Conservation (phyloP, 2,888 invertebrate genomes). For the Sicus ferrugineus region DNA sequence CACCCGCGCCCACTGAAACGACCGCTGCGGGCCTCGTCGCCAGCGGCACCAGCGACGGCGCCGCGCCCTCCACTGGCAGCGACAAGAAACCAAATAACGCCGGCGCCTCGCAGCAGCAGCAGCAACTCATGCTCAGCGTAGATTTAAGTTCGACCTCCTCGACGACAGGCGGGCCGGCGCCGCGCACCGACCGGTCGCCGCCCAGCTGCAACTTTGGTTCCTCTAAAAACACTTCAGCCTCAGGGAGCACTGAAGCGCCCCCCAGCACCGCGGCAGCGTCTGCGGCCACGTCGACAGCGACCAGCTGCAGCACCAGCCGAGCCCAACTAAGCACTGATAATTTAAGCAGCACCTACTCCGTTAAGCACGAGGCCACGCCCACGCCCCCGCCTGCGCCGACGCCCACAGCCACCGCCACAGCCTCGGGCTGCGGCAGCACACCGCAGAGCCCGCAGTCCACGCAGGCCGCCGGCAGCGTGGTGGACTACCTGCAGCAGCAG, state of each 20-base stretch:
- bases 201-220: slow-evolving; percentile 45
- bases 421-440: slow-evolving; percentile 11
- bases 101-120: slow-evolving; percentile 22
- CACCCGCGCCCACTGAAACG: slow-evolving; percentile 28
- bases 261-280: slow-evolving; percentile 24
- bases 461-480: slow-evolving; percentile 27
- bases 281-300: slow-evolving; percentile 27
- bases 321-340: slow-evolving; percentile 57
- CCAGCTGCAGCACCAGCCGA: slow-evolving; percentile 27
- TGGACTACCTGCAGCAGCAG: slow-evolving; percentile 37
- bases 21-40: slow-evolving; percentile 10
- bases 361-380: slow-evolving; percentile 6
- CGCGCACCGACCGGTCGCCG: slow-evolving; percentile 23
- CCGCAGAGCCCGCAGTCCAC: slow-evolving; percentile 11
- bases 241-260: slow-evolving; percentile 14
- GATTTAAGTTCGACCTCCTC: slow-evolving; percentile 16
- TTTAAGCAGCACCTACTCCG: slow-evolving; percentile 49
- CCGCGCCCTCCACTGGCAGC: slow-evolving; percentile 18
- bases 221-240: slow-evolving; percentile 44
- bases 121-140: slow-evolving; percentile 23
- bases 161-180: slow-evolving; percentile 18
- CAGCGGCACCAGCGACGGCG: slow-evolving; percentile 21
- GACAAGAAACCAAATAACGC: slow-evolving; percentile 22
- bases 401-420: slow-evolving; percentile 31
- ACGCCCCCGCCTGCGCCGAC: slow-evolving; percentile 34